Conservation (phyloP, 1,140 invertebrate species). For the Nasonia vitripennis region DNA sequence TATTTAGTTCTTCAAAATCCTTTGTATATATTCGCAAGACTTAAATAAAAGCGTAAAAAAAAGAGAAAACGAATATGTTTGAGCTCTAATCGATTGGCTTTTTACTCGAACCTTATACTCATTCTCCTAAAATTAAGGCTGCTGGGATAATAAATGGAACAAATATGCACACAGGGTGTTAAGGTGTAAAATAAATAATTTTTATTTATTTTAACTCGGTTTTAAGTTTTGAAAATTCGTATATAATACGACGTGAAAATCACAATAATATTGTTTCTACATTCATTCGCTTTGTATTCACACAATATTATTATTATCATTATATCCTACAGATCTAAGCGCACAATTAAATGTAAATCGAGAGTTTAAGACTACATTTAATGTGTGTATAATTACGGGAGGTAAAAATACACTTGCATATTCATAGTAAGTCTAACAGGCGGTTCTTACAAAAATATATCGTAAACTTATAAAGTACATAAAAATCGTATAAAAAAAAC, state of each 20-base stretch:
- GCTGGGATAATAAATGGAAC: neutral
- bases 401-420: conserved; percentile 11
- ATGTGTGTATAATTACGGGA: neutral
- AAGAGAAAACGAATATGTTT: conserved; percentile 22
- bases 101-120: neutral
- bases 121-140: neutral
- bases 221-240: conserved; percentile 52
- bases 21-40: conserved; percentile 74
- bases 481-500: conserved; percentile 12
- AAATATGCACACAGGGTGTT: neutral
- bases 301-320: conserved; percentile 39
- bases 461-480: neutral
- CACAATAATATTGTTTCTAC: conserved; percentile 56
- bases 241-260: conserved; percentile 52
- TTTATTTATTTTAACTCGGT: conserved; percentile 55
- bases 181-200: conserved; percentile 58
- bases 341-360: conserved; percentile 15
- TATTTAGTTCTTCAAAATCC: conserved; percentile 70
- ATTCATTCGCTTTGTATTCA: conserved; percentile 56
- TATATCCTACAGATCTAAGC: conserved; percentile 21
- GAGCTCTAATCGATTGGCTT: conserved; percentile 20
- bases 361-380: conserved; percentile 36
- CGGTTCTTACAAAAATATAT: conserved; percentile 22
- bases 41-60: conserved; percentile 70
- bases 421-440: neutral